Evolutionary conservation across 2,888 invertebrate species (phyloP), one percentile per base, ranked within the genome.

Genomic region (Galerucella calmariensis): DNA sequence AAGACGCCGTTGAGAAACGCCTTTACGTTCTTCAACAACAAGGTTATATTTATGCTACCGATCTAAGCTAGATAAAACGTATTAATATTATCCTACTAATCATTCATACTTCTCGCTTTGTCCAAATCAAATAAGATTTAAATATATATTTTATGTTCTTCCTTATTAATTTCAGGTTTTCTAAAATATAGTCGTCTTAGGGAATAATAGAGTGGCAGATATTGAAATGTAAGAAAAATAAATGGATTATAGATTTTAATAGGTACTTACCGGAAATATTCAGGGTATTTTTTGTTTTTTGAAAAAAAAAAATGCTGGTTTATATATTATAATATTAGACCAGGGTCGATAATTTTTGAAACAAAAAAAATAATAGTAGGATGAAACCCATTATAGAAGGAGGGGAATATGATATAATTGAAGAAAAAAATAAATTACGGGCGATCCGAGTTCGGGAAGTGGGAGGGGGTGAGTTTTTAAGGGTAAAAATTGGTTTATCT

Each of bases 1-100:
- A 97, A 89, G 96, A 97, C 85, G 97, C 98, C 69, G 99, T 99
- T 70, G 98, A 99, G 88, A 96, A 96, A 88, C 92, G 99, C 79
- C 91, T 99, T 73, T 93, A 91, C 82, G 92, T 96, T 81, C 90
- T 97, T 75, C 94, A 96, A 85, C 92, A 94, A 84, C 92, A 94
- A 87, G 94, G 94, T 72, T 92, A 91, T 84, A 92, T 93, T 79
- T 92, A 81, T 56, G 79, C 81, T 2, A 80, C 79, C 9, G 80
- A 81, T 76, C 72, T 79, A 63, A 77, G 73, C 63, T 77, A 76
- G 75, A 72, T 62, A 46, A 44, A n/a, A 27, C 66, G 27, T 72
- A 59, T 59, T 53, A 59, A 65, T 35, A 41, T 44, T 24, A 27
- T 48, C n/a, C 11, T 48, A 63, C 41, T 62, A 67, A 59, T 24